These are phyloP conservation scores for Oophaga pumilio DNA, from an alignment of 2,113 vertebrate species.

Conservation along the genomic window DNA sequence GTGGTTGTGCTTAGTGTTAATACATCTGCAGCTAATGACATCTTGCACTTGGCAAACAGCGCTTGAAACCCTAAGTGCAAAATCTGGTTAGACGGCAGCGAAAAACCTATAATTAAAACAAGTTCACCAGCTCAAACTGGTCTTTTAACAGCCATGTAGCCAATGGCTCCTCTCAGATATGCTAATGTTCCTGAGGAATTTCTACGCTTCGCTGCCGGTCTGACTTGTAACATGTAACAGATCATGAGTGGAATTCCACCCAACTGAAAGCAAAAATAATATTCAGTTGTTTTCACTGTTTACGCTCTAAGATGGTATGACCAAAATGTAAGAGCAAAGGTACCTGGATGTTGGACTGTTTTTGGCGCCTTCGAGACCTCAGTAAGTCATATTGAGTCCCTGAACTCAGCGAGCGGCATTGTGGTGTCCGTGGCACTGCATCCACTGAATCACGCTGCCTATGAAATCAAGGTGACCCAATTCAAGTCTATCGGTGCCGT, in stretches of 20 bases:
- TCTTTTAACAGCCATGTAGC: slow-evolving; percentile 20
- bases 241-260: not conserved
- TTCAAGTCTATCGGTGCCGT: too few species aligned
- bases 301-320: not conserved
- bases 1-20: not conserved
- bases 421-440: not conserved
- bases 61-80: slow-evolving; percentile 41
- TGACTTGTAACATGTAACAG: slow-evolving; percentile 6
- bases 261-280: slow-evolving; percentile 9
- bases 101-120: slow-evolving; percentile 55
- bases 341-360: not conserved
- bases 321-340: not conserved
- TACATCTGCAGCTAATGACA: not conserved
- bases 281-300: not conserved
- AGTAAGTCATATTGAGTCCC: not conserved
- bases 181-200: slow-evolving; percentile 49
- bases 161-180: slow-evolving; percentile 36
- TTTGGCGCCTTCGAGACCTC: not conserved
- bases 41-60: slow-evolving; percentile 13
- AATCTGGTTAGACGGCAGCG: slow-evolving; percentile 33
- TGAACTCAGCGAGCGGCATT: not conserved
- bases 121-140: slow-evolving; percentile 54
- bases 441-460: too few species aligned
- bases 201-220: slow-evolving; percentile 31
- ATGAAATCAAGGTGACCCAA: too few species aligned